A percentile compares a stretch with the other conserved stretches of the same genome.
phyloP scores from a whole-genome alignment of 2,888 invertebrate species.

The Drosophila cognata region DNA sequence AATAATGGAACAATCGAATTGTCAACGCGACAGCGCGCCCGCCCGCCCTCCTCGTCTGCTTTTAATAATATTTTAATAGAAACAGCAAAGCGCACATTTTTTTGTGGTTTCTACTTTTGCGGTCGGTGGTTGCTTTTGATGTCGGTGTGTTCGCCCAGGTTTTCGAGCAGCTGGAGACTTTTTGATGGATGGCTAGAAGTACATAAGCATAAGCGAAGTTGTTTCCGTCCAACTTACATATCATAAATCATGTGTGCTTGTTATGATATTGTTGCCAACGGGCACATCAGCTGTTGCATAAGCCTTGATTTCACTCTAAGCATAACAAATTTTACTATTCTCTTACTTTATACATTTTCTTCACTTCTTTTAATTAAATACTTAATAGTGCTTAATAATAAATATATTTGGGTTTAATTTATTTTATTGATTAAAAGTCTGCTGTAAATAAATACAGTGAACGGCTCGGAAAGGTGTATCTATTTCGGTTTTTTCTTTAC shows the following conservation, averaged over 20 bases:
- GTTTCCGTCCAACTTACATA: slow-evolving; percentile 46
- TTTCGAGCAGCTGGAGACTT: slow-evolving; percentile 47
- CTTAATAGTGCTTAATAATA: neutral
- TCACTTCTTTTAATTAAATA: neutral
- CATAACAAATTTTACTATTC: neutral
- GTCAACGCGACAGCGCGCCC: slow-evolving; percentile 34
- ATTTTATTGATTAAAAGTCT: neutral
- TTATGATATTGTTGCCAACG: slow-evolving; percentile 4
- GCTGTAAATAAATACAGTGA: neutral
- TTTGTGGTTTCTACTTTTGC: slow-evolving; percentile 33
- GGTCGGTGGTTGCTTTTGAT: slow-evolving; percentile 57
- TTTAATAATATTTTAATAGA: slow-evolving; percentile 72
- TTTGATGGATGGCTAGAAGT: slow-evolving; percentile 58
- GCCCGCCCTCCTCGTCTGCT: slow-evolving; percentile 24
- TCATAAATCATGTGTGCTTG: slow-evolving; percentile 63
- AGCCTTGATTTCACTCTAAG: neutral
- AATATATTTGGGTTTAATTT: neutral
- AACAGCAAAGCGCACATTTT: slow-evolving; percentile 46
- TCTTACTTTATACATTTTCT: neutral
- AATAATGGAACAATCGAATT: slow-evolving; percentile 67
- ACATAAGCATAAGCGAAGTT: slow-evolving; percentile 48
- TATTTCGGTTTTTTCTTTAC: neutral
- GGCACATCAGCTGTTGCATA: slow-evolving; percentile 11
- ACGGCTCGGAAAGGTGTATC: slow-evolving; percentile 6
- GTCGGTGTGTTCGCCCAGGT: slow-evolving; percentile 20